Evolutionary conservation across 1,140 invertebrate species (phyloP).

Genomic region (Ctenoplectra terminalis): DNA sequence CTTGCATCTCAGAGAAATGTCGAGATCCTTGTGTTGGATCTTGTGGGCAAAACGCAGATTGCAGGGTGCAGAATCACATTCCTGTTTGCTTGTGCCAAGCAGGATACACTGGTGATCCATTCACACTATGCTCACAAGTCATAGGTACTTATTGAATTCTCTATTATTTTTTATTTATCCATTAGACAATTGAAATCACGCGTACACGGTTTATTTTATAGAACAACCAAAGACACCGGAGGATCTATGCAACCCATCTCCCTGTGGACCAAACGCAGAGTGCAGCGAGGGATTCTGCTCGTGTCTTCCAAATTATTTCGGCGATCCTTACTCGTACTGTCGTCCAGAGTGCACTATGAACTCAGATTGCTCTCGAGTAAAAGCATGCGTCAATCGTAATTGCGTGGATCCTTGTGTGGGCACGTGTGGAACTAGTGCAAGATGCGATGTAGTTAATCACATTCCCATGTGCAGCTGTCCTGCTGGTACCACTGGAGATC

Average conservation of each 20-base stretch:
- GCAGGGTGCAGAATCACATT: constrained; percentile 90
- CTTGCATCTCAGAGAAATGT: constrained; percentile 87
- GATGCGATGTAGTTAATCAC: constrained; percentile 92
- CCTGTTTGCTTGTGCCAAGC: constrained; percentile 88
- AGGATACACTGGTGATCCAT: constrained; percentile 87
- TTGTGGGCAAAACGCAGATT: constrained; percentile 88
- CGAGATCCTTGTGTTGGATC: constrained; percentile 87
- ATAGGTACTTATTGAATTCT: constrained; percentile 53
- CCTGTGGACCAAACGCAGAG: constrained; percentile 90
- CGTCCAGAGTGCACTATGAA: constrained; percentile 93
- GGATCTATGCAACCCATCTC: constrained; percentile 90
- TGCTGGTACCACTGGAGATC: constrained; percentile 89
- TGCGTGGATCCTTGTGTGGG: constrained; percentile 91
- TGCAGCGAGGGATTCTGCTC: constrained; percentile 90
- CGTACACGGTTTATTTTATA: constrained; percentile 48
- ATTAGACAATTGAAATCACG: not conserved
- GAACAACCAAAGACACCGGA: constrained; percentile 77
- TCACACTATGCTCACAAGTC: constrained; percentile 84
- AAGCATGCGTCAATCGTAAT: constrained; percentile 89
- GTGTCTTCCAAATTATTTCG: constrained; percentile 89
- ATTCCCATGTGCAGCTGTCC: constrained; percentile 88
- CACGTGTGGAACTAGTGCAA: constrained; percentile 88
- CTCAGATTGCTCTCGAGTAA: constrained; percentile 89
- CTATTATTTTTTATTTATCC: not conserved
- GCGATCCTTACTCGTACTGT: constrained; percentile 87